These are phyloP conservation scores for Bradypodion pumilum DNA, from an alignment of 2,797 vertebrate species.

Conservation along the genomic window DNA sequence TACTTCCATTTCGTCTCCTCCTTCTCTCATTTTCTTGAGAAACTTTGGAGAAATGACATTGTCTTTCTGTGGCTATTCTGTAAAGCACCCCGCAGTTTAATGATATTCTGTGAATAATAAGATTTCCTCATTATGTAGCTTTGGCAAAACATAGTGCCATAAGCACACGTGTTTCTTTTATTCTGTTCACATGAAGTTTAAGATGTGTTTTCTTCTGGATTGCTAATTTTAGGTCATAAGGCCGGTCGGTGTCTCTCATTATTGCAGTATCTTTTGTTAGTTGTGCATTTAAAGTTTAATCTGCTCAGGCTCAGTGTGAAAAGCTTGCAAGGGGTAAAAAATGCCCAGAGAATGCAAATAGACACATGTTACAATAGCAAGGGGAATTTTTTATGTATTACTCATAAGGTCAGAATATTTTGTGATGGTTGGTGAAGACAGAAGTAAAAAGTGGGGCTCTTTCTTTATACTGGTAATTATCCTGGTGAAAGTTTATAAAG, in stretches of 20 bases:
- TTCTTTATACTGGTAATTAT: not conserved
- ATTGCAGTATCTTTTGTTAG: not conserved
- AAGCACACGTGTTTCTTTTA: constrained; percentile 7
- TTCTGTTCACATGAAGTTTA: not conserved
- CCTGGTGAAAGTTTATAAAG: not conserved
- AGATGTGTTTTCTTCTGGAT: not conserved
- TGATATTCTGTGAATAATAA: not conserved
- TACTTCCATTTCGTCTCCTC: not conserved
- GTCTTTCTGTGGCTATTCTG: not conserved
- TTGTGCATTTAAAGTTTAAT: not conserved
- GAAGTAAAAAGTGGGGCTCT: not conserved
- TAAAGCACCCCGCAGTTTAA: not conserved
- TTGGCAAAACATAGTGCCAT: not conserved
- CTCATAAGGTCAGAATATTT: not conserved
- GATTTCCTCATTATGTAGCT: not conserved
- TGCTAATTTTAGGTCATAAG: not conserved
- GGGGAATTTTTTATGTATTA: not conserved
- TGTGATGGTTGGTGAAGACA: not conserved
- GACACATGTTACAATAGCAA: not conserved
- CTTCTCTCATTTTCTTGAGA: not conserved
- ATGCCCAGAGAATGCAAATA: not conserved
- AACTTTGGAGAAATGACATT: too few species aligned
- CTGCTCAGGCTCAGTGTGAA: not conserved
- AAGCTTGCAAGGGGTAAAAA: not conserved
- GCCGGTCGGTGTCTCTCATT: constrained; percentile 9